Evolutionary conservation across 2,888 invertebrate genomes (phyloP).

Genomic region (Lasioglossum pauxillum): DNA sequence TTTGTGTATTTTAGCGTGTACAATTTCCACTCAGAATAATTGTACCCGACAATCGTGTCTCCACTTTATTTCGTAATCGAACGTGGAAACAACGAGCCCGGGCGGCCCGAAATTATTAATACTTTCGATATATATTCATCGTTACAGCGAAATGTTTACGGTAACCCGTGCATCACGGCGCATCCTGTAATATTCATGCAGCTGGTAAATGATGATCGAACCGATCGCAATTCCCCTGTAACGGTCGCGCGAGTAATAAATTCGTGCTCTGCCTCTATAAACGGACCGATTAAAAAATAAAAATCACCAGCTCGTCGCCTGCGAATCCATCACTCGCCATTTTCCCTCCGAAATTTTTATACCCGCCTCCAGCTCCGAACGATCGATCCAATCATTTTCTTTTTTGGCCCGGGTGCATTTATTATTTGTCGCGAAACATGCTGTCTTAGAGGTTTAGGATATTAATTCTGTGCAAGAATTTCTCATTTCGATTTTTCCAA

Average conservation of each 20-base stretch:
- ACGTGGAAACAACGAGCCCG: background rate
- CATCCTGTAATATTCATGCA: background rate
- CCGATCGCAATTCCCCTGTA: background rate
- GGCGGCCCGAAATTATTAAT: background rate
- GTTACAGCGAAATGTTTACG: background rate
- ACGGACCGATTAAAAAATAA: constrained; percentile 1
- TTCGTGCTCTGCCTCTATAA: constrained; percentile 9
- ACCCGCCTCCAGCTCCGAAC: background rate
- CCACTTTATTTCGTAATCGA: background rate
- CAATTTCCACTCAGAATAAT: no score
- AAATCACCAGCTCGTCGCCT: background rate
- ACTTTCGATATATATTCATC: background rate
- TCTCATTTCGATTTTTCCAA: background rate
- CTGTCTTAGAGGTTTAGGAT: background rate
- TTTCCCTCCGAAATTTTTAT: background rate
- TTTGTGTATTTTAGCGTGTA: no score
- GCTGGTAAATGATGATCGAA: constrained; percentile 1
- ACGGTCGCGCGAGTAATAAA: constrained; percentile 3
- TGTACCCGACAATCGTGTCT: background rate
- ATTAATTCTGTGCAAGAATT: background rate
- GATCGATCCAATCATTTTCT: constrained; percentile 19
- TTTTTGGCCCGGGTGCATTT: background rate
- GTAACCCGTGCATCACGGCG: background rate
- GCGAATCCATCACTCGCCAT: background rate
- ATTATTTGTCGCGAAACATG: constrained; percentile 22